phyloP scores from a whole-genome alignment of 2,888 invertebrate species.

The Tricholauxania praeusta region DNA sequence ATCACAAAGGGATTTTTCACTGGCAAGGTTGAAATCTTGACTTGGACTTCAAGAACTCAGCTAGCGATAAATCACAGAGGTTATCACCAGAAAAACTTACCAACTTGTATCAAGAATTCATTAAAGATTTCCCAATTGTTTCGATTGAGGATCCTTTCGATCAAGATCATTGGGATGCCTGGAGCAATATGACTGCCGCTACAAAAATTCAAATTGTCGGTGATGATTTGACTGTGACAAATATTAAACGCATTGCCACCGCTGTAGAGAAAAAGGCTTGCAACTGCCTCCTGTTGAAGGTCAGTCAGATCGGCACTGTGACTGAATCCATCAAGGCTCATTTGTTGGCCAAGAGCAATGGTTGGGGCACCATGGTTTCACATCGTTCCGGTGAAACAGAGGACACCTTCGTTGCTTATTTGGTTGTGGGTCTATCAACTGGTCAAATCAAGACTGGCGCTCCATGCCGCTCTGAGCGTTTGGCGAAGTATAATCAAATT shows the following conservation, averaged over 20 bases:
- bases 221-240: conserved; percentile 96
- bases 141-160: conserved; percentile 99
- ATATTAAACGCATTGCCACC: conserved; percentile 92
- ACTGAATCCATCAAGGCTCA: conserved; percentile 98
- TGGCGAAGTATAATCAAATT: conserved; percentile 99
- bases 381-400: conserved; percentile 99
- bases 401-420: conserved; percentile 98
- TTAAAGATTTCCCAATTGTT: conserved; percentile 91
- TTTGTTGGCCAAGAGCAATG: conserved; percentile 85
- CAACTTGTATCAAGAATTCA: conserved; percentile 89
- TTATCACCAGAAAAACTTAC: conserved; percentile 85
- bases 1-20: conserved; percentile 97
- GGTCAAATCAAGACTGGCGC: conserved; percentile 99
- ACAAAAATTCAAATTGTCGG: conserved; percentile 91
- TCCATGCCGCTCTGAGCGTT: conserved; percentile 97
- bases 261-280: conserved; percentile 98
- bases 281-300: conserved; percentile 96
- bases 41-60: conserved; percentile 97
- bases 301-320: conserved; percentile 98
- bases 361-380: conserved; percentile 99
- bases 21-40: conserved; percentile 93
- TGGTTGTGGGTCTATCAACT: conserved; percentile 98
- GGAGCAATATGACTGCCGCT: conserved; percentile 82
- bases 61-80: conserved; percentile 86
- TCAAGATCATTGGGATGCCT: conserved; percentile 98